A percentile compares a stretch with the other conserved stretches of the same genome.
phyloP scores from a whole-genome alignment of 2,113 vertebrate genomes.

The Xenopus laevis region DNA sequence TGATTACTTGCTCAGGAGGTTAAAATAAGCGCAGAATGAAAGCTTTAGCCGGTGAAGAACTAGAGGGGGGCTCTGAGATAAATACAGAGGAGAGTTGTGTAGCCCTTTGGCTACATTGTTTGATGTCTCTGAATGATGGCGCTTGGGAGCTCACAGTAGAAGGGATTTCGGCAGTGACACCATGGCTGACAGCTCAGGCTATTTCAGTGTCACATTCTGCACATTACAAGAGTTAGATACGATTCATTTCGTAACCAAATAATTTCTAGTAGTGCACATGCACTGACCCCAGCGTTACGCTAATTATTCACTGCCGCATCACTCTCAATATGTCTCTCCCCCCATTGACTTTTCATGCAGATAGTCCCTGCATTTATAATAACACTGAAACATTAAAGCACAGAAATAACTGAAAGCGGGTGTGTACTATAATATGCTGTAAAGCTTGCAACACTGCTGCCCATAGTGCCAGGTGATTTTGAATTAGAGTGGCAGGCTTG shows the following conservation, averaged over 20 bases:
- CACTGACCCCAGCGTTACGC: no score
- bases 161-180: neutral
- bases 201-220: neutral
- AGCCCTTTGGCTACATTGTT: conserved; percentile 2
- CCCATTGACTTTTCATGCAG: no score
- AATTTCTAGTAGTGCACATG: neutral
- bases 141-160: neutral
- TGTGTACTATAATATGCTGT: no score
- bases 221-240: neutral
- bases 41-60: neutral
- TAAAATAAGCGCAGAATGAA: conserved; percentile 13
- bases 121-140: neutral
- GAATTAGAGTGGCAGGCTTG: no score
- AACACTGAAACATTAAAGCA: no score
- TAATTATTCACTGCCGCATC: no score
- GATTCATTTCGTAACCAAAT: neutral
- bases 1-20: conserved; percentile 11
- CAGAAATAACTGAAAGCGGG: no score
- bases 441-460: no score
- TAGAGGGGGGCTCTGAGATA: conserved; percentile 1
- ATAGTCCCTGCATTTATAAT: no score
- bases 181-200: neutral
- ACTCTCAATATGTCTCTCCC: no score
- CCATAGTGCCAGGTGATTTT: no score
- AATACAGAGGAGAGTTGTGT: conserved; percentile 9